Percentiles rank a stretch among this genome's conserved stretches.
Conservation (phyloP, 2,113 vertebrate species). For the Ginglymostoma cirratum region DNA sequence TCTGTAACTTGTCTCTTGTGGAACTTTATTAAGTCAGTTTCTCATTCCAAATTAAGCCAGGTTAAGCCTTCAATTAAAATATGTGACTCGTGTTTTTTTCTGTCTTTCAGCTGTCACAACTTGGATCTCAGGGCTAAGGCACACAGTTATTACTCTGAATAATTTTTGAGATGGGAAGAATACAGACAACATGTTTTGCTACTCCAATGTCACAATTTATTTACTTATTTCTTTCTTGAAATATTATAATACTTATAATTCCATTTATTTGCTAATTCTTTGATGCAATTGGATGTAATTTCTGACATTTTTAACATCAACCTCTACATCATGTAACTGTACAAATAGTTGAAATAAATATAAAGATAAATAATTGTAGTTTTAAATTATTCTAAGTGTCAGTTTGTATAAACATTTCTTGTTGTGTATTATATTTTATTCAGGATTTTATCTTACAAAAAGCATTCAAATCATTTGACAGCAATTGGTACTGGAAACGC, state of each 20-base stretch:
- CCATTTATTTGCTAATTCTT: slow-evolving; percentile 63
- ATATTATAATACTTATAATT: slow-evolving; percentile 48
- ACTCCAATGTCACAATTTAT: slow-evolving; percentile 46
- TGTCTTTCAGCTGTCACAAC: slow-evolving; percentile 24
- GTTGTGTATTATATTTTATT: neutral
- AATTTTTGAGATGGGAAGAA: slow-evolving; percentile 40
- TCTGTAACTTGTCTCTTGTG: neutral
- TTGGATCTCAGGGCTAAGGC: slow-evolving; percentile 28
- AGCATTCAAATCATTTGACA: neutral
- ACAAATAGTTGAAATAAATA: slow-evolving; percentile 57
- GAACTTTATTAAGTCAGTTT: neutral
- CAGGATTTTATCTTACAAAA: neutral
- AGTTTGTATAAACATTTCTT: neutral
- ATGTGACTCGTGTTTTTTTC: slow-evolving; percentile 1
- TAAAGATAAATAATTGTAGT: slow-evolving; percentile 49
- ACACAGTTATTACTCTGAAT: neutral
- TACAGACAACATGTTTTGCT: slow-evolving; percentile 44
- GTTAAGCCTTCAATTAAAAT: neutral
- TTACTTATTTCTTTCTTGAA: slow-evolving; percentile 47
- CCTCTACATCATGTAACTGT: slow-evolving; percentile 58
- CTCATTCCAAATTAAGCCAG: neutral
- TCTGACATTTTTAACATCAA: slow-evolving; percentile 40
- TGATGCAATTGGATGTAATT: slow-evolving; percentile 34
- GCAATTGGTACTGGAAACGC: neutral
- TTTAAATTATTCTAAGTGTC: neutral